Conservation (phyloP, 2,113 vertebrate species). For the Albula glossodonta region DNA sequence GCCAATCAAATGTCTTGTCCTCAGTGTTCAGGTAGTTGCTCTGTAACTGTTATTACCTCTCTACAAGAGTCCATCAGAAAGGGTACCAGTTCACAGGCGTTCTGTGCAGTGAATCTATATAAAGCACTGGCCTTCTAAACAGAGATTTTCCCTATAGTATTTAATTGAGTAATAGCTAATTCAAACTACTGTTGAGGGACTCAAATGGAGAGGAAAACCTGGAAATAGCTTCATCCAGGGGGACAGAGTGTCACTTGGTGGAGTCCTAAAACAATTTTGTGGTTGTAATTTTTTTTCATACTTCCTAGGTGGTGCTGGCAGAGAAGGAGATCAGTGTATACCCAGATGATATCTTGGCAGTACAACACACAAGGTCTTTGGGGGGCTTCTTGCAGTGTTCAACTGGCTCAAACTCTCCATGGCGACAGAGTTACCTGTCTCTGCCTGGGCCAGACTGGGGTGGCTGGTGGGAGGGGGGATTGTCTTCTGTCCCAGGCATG, state of each 20-base stretch:
- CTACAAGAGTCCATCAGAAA: background rate
- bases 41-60: background rate
- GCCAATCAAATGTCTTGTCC: background rate
- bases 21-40: background rate
- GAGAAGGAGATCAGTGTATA: conserved; percentile 60
- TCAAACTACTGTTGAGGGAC: no score
- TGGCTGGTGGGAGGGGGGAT: conserved; percentile 67
- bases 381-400: conserved; percentile 65
- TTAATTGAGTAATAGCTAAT: background rate
- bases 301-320: conserved; percentile 58
- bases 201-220: no score
- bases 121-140: background rate
- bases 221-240: no score
- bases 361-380: conserved; percentile 66
- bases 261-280: background rate
- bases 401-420: conserved; percentile 51
- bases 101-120: background rate
- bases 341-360: conserved; percentile 72
- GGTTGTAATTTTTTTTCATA: background rate
- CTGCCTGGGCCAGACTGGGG: conserved; percentile 58
- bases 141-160: background rate
- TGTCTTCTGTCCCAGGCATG: conserved; percentile 36
- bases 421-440: conserved; percentile 75
- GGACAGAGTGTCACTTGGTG: no score
- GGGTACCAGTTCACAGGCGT: background rate